phyloP scores from a whole-genome alignment of 2,888 invertebrate species.

The Ptychoptera albimana region DNA sequence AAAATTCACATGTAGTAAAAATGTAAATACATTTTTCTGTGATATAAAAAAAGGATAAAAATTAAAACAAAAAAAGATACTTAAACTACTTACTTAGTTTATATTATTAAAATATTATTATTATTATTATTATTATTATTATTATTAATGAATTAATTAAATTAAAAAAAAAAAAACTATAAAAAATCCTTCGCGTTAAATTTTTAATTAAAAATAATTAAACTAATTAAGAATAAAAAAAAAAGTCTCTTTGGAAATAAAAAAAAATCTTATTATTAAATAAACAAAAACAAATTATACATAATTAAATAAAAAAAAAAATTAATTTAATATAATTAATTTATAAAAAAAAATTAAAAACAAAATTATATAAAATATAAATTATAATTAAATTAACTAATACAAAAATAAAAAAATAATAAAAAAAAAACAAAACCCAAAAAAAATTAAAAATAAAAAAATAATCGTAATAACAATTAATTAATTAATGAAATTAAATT shows the following conservation, averaged over 20 bases:
- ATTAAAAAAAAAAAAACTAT: background rate
- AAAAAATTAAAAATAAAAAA: slow-evolving; percentile 5
- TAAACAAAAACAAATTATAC: slow-evolving; percentile 1
- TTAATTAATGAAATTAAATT: slow-evolving; percentile 8
- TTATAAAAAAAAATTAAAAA: slow-evolving; percentile 3
- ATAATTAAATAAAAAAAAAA: slow-evolving; percentile 3
- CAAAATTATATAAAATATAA: slow-evolving; percentile 1
- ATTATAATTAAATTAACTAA: slow-evolving; percentile 3
- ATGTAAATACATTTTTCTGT: slow-evolving; percentile 12
- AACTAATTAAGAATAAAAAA: background rate
- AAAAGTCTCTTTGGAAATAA: slow-evolving; percentile 4
- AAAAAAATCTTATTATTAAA: slow-evolving; percentile 3
- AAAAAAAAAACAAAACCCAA: slow-evolving; percentile 1
- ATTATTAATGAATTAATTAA: background rate
- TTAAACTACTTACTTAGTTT: slow-evolving; percentile 6
- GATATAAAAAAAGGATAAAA: slow-evolving; percentile 9
- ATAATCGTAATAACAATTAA: slow-evolving; percentile 8
- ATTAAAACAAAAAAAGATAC: slow-evolving; percentile 1
- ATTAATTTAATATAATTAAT: slow-evolving; percentile 3
- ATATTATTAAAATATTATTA: background rate
- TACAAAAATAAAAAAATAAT: background rate
- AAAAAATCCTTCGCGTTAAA: background rate
- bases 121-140: background rate
- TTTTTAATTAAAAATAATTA: background rate
- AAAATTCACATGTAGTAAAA: slow-evolving; percentile 10